These are phyloP conservation scores for Parotia lawesii DNA, from an alignment of 2,113 vertebrate genomes.

Conservation along the genomic window DNA sequence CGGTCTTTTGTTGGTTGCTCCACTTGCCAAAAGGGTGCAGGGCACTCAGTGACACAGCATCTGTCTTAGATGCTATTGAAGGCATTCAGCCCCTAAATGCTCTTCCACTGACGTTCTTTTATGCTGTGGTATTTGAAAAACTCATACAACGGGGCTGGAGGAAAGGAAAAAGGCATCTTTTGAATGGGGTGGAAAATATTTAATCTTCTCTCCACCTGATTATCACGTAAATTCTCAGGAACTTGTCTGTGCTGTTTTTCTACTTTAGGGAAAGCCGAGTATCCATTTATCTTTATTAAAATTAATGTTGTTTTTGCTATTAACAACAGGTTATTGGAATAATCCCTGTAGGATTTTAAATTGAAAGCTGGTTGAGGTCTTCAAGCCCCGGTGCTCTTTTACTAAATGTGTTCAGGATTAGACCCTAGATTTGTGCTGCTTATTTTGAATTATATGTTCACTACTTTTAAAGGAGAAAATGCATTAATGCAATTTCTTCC, in stretches of 20 bases:
- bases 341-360: constrained; percentile 2
- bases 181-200: constrained; percentile 18
- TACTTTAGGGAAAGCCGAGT: background rate
- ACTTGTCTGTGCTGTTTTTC: background rate
- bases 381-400: background rate
- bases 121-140: constrained; percentile 39
- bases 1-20: background rate
- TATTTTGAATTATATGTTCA: background rate
- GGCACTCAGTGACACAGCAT: constrained; percentile 12
- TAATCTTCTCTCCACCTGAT: background rate
- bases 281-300: background rate
- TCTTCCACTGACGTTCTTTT: constrained; percentile 17
- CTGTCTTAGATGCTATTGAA: constrained; percentile 22
- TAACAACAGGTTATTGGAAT: background rate
- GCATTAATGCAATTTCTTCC: background rate
- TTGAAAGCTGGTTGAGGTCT: background rate
- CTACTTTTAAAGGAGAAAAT: background rate
- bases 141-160: background rate
- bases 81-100: background rate
- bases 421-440: background rate
- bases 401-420: background rate
- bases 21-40: constrained; percentile 1
- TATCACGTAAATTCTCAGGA: background rate
- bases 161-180: background rate
- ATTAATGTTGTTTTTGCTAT: background rate